These are phyloP conservation scores for Microcebus griseorufus DNA, from an alignment of 2,113 vertebrate genomes.

Conservation along the genomic window DNA sequence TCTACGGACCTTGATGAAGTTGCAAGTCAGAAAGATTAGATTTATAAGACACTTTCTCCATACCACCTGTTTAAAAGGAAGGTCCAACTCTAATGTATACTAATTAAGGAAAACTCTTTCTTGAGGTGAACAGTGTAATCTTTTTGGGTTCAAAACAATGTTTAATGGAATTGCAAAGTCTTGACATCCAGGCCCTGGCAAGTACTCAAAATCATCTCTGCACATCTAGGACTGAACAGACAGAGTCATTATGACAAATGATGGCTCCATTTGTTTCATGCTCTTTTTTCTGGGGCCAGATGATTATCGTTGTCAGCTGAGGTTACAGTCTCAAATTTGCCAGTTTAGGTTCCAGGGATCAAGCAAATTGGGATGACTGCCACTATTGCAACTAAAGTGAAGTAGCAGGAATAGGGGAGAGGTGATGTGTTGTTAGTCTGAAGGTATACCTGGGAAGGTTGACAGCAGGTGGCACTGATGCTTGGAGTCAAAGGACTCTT, in stretches of 20 bases:
- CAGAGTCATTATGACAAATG: background rate
- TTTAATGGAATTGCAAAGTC: background rate
- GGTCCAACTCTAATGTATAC: background rate
- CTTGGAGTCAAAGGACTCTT: background rate
- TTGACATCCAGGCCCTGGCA: background rate
- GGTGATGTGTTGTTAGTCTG: background rate
- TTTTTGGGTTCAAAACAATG: background rate
- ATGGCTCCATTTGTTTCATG: background rate
- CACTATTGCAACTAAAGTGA: background rate
- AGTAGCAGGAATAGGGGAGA: background rate
- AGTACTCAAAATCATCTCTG: conserved; percentile 6
- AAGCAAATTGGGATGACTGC: background rate
- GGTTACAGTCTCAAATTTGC: background rate
- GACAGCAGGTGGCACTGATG: background rate
- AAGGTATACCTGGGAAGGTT: background rate
- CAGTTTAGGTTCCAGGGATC: background rate
- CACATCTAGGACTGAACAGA: background rate
- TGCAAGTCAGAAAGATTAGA: conserved; percentile 32
- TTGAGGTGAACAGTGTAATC: background rate
- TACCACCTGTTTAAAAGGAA: conserved; percentile 16
- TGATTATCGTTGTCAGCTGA: background rate
- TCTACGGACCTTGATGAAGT: conserved; percentile 15
- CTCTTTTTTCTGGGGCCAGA: background rate
- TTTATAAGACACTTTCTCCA: background rate
- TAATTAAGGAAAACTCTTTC: conserved; percentile 33